A percentile compares a stretch with the other conserved stretches of the same genome.
phyloP scores from a whole-genome alignment of 2,113 vertebrate genomes.

The Aspidoscelis tigris region DNA sequence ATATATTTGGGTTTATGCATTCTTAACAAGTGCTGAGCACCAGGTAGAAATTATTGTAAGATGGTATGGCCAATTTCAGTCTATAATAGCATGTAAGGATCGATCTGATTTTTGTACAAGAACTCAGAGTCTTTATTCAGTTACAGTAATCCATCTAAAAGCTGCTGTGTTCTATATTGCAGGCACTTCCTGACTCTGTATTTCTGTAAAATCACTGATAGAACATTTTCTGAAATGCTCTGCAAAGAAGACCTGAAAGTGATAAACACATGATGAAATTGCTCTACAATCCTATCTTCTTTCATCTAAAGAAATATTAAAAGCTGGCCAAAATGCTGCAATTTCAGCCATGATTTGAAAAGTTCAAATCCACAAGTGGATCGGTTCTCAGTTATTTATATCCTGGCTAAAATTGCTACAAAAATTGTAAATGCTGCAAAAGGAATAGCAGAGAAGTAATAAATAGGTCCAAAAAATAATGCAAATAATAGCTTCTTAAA shows the following conservation, averaged over 20 bases:
- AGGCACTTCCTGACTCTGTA: not conserved
- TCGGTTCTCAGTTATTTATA: slow-evolving; percentile 35
- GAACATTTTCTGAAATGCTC: not conserved
- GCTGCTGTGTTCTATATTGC: not conserved
- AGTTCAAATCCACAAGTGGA: slow-evolving; percentile 41
- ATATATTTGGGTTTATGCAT: not conserved
- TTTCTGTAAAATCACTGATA: slow-evolving; percentile 23
- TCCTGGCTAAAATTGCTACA: slow-evolving; percentile 44
- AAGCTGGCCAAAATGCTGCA: slow-evolving; percentile 47
- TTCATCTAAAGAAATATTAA: slow-evolving; percentile 46
- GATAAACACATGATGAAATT: slow-evolving; percentile 32
- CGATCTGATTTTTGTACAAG: not conserved
- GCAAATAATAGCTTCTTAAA: not conserved
- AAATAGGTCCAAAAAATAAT: not conserved
- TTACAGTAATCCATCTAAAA: not conserved
- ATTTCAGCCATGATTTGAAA: slow-evolving; percentile 47
- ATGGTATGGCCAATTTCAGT: not conserved
- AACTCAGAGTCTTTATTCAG: slow-evolving; percentile 1
- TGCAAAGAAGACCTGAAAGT: slow-evolving; percentile 35
- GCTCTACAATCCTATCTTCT: slow-evolving; percentile 36
- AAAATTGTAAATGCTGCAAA: slow-evolving; percentile 41
- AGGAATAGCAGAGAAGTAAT: slow-evolving; percentile 6
- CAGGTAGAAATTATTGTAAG: not conserved
- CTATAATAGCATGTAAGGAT: not conserved
- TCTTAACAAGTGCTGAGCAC: not conserved